A percentile compares a stretch with the other conserved stretches of the same genome.
Conservation (phyloP, 2,888 invertebrate genomes). For the Dolomedes plantarius region DNA sequence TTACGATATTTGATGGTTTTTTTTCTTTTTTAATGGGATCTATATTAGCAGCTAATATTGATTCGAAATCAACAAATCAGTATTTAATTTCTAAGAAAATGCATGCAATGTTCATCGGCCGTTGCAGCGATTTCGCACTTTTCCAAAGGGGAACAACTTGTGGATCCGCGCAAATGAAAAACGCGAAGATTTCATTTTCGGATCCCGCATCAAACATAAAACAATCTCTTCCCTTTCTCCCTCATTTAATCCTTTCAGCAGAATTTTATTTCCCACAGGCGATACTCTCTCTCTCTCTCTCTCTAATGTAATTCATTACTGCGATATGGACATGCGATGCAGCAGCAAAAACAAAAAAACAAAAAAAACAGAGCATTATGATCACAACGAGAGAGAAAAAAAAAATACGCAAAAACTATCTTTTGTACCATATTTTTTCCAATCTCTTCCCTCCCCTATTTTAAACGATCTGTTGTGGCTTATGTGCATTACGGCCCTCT, state of each 20-base stretch:
- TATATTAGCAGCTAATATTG: no score
- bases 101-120: no score
- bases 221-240: not conserved
- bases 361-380: constrained; percentile 24
- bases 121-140: no score
- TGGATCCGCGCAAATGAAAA: not conserved
- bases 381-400: constrained; percentile 30
- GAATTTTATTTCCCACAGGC: constrained; percentile 22
- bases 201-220: not conserved
- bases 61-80: no score
- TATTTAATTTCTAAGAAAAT: no score
- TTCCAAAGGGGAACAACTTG: no score
- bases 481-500: constrained; percentile 41
- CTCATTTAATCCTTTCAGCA: constrained; percentile 54
- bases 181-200: constrained; percentile 3
- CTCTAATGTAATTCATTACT: constrained; percentile 58
- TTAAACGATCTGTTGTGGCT: constrained; percentile 65
- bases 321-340: constrained; percentile 57
- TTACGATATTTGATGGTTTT: no score
- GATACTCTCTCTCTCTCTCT: constrained; percentile 40
- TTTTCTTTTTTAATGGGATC: no score
- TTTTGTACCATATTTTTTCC: constrained; percentile 29
- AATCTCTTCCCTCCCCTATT: constrained; percentile 43
- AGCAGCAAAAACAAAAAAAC: not conserved
- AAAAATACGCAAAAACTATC: constrained; percentile 7